These are phyloP conservation scores for Agrypnia vestita DNA, from an alignment of 1,140 invertebrate species.

Conservation along the genomic window DNA sequence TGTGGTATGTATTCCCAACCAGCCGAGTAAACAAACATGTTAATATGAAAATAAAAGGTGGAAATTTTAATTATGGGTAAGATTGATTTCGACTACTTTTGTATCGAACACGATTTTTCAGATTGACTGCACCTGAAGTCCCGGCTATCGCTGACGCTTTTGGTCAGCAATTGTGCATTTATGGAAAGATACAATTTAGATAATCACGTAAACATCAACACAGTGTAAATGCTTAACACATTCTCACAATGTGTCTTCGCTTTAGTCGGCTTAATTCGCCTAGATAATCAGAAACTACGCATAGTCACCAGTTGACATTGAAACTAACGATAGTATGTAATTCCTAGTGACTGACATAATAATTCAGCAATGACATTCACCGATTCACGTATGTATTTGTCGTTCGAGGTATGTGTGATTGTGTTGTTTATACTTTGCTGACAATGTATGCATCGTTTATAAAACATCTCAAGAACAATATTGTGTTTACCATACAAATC, in stretches of 20 bases:
- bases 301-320: constrained; percentile 36
- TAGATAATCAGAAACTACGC: constrained; percentile 20
- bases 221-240: background rate
- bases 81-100: too few species aligned
- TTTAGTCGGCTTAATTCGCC: background rate
- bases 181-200: too few species aligned
- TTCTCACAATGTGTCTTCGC: background rate
- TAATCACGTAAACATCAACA: too few species aligned
- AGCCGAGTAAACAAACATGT: too few species aligned
- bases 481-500: too few species aligned
- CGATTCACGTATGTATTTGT: background rate
- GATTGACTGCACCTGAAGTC: too few species aligned
- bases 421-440: background rate
- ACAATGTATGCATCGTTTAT: background rate
- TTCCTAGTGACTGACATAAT: constrained; percentile 21
- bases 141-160: too few species aligned
- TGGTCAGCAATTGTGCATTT: too few species aligned
- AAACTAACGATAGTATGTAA: constrained; percentile 13
- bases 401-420: constrained; percentile 1
- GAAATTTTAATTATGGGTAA: too few species aligned
- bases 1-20: too few species aligned
- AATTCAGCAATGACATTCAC: constrained; percentile 21
- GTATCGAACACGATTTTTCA: too few species aligned
- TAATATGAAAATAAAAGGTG: too few species aligned
- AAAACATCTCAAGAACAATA: background rate